These are phyloP conservation scores for Drosophila niveifrons DNA, from an alignment of 2,888 invertebrate species.

Conservation along the genomic window DNA sequence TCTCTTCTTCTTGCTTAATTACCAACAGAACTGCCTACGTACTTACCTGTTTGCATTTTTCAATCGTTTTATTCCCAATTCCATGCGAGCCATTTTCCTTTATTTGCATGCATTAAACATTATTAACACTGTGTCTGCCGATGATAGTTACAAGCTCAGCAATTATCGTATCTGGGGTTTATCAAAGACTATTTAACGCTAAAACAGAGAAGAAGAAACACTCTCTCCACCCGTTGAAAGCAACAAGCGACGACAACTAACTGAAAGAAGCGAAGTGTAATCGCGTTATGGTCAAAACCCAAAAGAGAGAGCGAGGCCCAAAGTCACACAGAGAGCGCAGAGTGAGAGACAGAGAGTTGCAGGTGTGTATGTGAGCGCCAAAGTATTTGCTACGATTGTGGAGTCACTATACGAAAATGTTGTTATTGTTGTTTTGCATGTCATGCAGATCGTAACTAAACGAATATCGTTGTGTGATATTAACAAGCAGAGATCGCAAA, in stretches of 20 bases:
- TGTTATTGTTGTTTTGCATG: conserved; percentile 10
- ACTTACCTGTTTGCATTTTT: conserved; percentile 64
- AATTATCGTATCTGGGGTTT: conserved; percentile 31
- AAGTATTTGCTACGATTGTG: conserved; percentile 18
- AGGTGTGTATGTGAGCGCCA: conserved; percentile 39
- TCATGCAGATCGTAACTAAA: conserved; percentile 29
- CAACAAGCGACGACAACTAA: conserved; percentile 66
- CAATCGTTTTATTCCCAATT: conserved; percentile 37
- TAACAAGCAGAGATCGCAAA: neutral
- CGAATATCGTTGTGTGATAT: neutral
- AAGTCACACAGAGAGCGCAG: conserved; percentile 1
- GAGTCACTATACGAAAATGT: neutral
- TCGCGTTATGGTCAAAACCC: conserved; percentile 74
- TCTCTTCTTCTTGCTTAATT: conserved; percentile 65
- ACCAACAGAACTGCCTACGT: conserved; percentile 75
- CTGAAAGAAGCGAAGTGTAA: conserved; percentile 58
- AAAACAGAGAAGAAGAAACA: conserved; percentile 12
- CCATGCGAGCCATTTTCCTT: conserved; percentile 37
- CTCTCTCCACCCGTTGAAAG: conserved; percentile 27
- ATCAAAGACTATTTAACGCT: conserved; percentile 43
- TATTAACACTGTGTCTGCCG: conserved; percentile 10
- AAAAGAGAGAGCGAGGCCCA: conserved; percentile 8
- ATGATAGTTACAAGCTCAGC: conserved; percentile 19
- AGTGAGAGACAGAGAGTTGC: conserved; percentile 18
- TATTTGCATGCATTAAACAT: conserved; percentile 10